phyloP scores from a whole-genome alignment of 2,888 invertebrate genomes.

The Agonopterix alstromeriana region DNA sequence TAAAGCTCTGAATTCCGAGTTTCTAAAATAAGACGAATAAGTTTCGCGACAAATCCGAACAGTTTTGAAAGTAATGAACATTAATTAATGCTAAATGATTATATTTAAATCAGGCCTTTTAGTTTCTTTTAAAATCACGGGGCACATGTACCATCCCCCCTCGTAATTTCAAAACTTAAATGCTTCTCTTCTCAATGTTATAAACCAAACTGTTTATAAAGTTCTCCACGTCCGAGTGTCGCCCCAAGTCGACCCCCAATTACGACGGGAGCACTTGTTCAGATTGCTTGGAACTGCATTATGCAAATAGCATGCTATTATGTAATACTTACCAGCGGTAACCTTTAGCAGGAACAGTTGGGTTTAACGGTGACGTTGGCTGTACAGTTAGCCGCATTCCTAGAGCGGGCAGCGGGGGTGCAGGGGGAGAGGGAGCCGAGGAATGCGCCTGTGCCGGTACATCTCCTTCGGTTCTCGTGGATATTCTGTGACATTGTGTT shows the following conservation, averaged over 20 bases:
- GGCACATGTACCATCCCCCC: too few species aligned
- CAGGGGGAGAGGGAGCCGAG: slow-evolving; percentile 26
- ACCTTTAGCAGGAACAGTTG: slow-evolving; percentile 51
- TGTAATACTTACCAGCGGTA: slow-evolving; percentile 35
- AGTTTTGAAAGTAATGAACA: too few species aligned
- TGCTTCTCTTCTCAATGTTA: too few species aligned
- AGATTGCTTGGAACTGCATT: slow-evolving; percentile 11
- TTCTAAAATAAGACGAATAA: too few species aligned
- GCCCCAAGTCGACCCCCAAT: not conserved
- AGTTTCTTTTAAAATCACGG: too few species aligned
- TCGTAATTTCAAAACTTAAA: too few species aligned
- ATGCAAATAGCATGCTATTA: slow-evolving; percentile 35
- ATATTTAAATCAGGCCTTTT: too few species aligned
- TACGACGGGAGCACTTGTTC: not conserved
- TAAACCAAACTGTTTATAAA: too few species aligned
- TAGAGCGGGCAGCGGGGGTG: slow-evolving; percentile 42
- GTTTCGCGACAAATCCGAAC: too few species aligned
- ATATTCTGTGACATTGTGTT: not conserved
- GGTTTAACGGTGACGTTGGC: slow-evolving; percentile 62
- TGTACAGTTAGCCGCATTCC: slow-evolving; percentile 69
- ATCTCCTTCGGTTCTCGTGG: slow-evolving; percentile 12
- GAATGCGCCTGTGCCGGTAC: slow-evolving; percentile 28
- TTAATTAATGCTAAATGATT: too few species aligned
- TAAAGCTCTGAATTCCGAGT: too few species aligned
- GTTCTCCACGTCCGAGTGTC: too few species aligned